Evolutionary conservation across 2,797 vertebrate genomes (phyloP).

Genomic region (Microcaecilia unicolor): DNA sequence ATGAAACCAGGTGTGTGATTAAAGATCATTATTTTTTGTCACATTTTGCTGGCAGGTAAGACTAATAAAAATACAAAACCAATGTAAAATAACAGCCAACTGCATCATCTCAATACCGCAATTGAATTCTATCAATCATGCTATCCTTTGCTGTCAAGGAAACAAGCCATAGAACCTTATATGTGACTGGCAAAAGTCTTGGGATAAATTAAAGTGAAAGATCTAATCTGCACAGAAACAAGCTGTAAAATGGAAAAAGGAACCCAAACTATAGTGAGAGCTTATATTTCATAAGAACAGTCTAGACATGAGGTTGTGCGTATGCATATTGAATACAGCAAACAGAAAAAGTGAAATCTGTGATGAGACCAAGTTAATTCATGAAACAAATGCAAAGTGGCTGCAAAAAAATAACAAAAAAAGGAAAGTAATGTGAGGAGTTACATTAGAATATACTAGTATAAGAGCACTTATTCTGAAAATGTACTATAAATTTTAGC

Average conservation of each 20-base stretch:
- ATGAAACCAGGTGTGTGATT: slow-evolving; percentile 3
- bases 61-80: slow-evolving; percentile 28
- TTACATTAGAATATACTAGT: neutral
- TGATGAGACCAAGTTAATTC: slow-evolving; percentile 34
- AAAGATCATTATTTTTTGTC: slow-evolving; percentile 23
- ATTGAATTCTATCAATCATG: slow-evolving; percentile 45
- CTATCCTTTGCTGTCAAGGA: slow-evolving; percentile 25
- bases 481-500: too few relatives aligned
- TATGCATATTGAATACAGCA: slow-evolving; percentile 41
- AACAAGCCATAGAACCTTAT: slow-evolving; percentile 17
- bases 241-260: slow-evolving; percentile 26
- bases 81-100: slow-evolving; percentile 28
- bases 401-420: neutral
- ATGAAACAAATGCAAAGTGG: slow-evolving; percentile 24
- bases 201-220: slow-evolving; percentile 24
- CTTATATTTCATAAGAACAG: slow-evolving; percentile 30
- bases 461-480: slow-evolving; percentile 6
- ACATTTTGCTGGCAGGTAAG: slow-evolving; percentile 23
- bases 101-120: slow-evolving; percentile 27
- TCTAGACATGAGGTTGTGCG: slow-evolving; percentile 33
- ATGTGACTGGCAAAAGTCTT: slow-evolving; percentile 21
- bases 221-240: slow-evolving; percentile 25
- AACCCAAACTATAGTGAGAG: slow-evolving; percentile 4
- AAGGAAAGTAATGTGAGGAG: slow-evolving; percentile 16
- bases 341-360: too few relatives aligned